Base-by-base conservation (phyloP, 2,888 invertebrate species). In the Archaeoteleia sp. region DNA sequence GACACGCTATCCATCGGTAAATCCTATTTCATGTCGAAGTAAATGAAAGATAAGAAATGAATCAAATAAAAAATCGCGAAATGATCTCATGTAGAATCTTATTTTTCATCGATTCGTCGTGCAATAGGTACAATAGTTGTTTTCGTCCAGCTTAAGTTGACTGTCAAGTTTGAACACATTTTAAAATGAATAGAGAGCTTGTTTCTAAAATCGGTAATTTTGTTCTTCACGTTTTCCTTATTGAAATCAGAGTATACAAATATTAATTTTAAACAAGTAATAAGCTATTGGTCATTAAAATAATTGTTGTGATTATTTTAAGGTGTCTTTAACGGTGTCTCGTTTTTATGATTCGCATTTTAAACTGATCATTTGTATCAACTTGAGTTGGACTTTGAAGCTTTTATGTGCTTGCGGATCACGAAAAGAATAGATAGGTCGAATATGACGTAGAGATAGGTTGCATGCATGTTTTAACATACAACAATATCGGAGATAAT, bases 401-500 rank as follows among this genome's bases (percentile, higher is more conserved):
- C 66, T 54, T 58, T 60, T 58, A 53, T 35, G 58, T 67, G 60
- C 58, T 67, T 55, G 58, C 48, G 58, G 53, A 46, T 43, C 55
- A 55, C 12, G 34, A 60, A 45, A 60, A 14, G 45, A 54, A 37
- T 67, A 67, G 60, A 43, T 67, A 67, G 48, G 30, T 60, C 25
- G 49, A 60, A 37, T 46, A 46, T 12, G 54, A 54, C 54, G 48
- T 60, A 67, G 60, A n/a, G 49, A 49, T 67, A 61, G 61, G 15
- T 55, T 67, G 67, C 61, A 67, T 67, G 61, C 67, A 67, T 54
- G 42, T 49, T 54, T 48, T 54, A 20, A 49, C 48, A 48, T 30
- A 40, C n/a, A n/a, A n/a, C n/a, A n/a, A 32, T 63, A 39, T 53
- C 46, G 34, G 55, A 35, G 66, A 67, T 67, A 67, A 67, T 67